Percentiles rank a stretch among this genome's conserved stretches.
Evolutionary conservation across 2,888 invertebrate genomes (phyloP).

Genomic region (Drosophila pegasa): DNA sequence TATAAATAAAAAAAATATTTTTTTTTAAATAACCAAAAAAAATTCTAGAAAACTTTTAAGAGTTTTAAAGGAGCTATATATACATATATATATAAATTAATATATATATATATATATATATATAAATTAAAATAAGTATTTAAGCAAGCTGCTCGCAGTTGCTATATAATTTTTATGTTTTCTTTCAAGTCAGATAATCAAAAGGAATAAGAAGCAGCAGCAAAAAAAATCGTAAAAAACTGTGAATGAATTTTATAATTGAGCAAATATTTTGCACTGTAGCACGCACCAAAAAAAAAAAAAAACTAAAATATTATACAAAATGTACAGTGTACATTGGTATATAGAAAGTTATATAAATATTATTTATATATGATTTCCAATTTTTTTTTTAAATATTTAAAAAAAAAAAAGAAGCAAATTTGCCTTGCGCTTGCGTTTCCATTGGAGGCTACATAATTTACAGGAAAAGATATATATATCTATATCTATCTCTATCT

Average conservation of each 20-base stretch:
- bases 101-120: not conserved
- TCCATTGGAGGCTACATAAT: slow-evolving; percentile 49
- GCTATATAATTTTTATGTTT: slow-evolving; percentile 9
- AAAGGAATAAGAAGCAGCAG: slow-evolving; percentile 4
- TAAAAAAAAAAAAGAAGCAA: slow-evolving; percentile 32
- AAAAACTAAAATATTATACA: slow-evolving; percentile 4
- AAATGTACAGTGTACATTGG: slow-evolving; percentile 34
- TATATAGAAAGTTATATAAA: slow-evolving; percentile 26
- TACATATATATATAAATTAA: not conserved
- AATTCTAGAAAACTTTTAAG: slow-evolving; percentile 10
- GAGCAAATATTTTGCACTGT: slow-evolving; percentile 75
- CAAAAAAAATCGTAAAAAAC: slow-evolving; percentile 33
- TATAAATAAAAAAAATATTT: not conserved
- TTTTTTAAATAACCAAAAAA: slow-evolving; percentile 10
- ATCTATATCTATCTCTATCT: slow-evolving; percentile 19
- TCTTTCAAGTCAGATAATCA: slow-evolving; percentile 19
- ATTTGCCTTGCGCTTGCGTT: slow-evolving; percentile 62
- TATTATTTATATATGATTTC: slow-evolving; percentile 28
- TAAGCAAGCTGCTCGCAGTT: slow-evolving; percentile 1
- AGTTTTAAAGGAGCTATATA: not conserved
- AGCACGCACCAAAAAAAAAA: slow-evolving; percentile 58
- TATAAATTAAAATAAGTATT: slow-evolving; percentile 2
- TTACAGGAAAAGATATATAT: slow-evolving; percentile 31
- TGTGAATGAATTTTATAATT: slow-evolving; percentile 73
- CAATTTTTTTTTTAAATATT: slow-evolving; percentile 57